These are phyloP conservation scores for Temnothorax unifasciatus DNA, from an alignment of 2,888 invertebrate genomes.

Conservation along the genomic window DNA sequence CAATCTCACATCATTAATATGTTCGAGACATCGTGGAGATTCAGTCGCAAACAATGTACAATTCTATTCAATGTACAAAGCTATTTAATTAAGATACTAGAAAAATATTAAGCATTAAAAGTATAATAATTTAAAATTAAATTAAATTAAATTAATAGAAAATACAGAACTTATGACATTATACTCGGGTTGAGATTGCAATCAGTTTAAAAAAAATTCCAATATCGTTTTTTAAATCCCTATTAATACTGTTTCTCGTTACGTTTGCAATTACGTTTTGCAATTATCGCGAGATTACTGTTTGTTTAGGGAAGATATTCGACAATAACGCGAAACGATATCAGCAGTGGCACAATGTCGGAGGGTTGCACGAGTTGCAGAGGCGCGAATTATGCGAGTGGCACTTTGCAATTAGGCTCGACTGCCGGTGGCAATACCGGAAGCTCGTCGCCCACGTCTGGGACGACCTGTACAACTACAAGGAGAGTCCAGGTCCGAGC, in stretches of 20 bases:
- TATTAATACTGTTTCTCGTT: background rate
- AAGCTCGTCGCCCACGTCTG: constrained; percentile 69
- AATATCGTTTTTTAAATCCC: background rate
- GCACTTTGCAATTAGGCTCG: constrained; percentile 78
- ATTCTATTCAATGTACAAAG: background rate
- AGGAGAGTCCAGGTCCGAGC: constrained; percentile 82
- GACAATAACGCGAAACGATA: constrained; percentile 46
- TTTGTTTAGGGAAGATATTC: constrained; percentile 17
- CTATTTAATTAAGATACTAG: background rate
- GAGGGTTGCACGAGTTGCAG: constrained; percentile 83
- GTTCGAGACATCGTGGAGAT: background rate
- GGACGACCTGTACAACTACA: constrained; percentile 65
- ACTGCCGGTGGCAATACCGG: constrained; percentile 77
- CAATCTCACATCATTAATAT: background rate
- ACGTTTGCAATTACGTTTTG: background rate
- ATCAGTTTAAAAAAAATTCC: background rate
- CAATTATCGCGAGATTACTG: constrained; percentile 26
- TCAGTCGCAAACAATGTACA: background rate
- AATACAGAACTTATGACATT: background rate
- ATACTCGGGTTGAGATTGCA: background rate
- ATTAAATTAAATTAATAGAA: background rate
- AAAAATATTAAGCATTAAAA: background rate
- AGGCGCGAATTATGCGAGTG: constrained; percentile 80
- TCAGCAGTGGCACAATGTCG: constrained; percentile 77
- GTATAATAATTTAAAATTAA: background rate